Evolutionary conservation across 2,888 invertebrate species (phyloP), one percentile per base, ranked within the genome.

Genomic region (Congeria kusceri): DNA sequence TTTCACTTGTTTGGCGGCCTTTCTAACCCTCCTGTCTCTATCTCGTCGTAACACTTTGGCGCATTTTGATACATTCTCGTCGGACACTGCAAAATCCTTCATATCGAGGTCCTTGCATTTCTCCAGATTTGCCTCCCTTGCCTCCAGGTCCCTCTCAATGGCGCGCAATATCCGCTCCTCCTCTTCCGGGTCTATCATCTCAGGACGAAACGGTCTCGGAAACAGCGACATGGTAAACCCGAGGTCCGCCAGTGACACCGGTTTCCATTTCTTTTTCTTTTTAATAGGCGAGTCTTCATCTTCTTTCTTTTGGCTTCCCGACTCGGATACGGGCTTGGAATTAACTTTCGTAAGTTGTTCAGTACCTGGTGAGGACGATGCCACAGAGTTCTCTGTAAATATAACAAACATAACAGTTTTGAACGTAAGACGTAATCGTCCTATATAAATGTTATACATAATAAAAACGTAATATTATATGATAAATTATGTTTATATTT

Each of bases 1-100:
- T 73, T 91, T 91, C 9, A 91, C 85, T 73, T 91, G 90, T 66
- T 84, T 89, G 39, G 87, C 87, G 11, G 89, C 90, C 79, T 91
- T 92, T 46, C 75, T 68, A 13, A 84, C 67, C 65, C 84, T 86
- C 28, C 86, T 73, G 61, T 89, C 78, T 39, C 80, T 80, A 62
- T 90, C 89, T 23, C 49, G 49, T 20, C 90, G 77, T 1, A 84
- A 39, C 46, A 77, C 66, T 49, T 80, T 83, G n/a, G 76, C 69
- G 9, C 68, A 65, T 32, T 82, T 83, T 68, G 86, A 84, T 27
- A 79, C 75, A 18, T 78, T 69, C 29, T 83, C 75, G 64, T 74
- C 75, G 64, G 74, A 81, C 9, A 77, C 53, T 46, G 70, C 77
- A 49, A 64, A 70, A 13, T 70, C 57, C 1, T 46, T 63, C 28